Evolutionary conservation across 2,888 invertebrate genomes (phyloP), one percentile per base, ranked within the genome.

Genomic region (Athalia cordata): DNA sequence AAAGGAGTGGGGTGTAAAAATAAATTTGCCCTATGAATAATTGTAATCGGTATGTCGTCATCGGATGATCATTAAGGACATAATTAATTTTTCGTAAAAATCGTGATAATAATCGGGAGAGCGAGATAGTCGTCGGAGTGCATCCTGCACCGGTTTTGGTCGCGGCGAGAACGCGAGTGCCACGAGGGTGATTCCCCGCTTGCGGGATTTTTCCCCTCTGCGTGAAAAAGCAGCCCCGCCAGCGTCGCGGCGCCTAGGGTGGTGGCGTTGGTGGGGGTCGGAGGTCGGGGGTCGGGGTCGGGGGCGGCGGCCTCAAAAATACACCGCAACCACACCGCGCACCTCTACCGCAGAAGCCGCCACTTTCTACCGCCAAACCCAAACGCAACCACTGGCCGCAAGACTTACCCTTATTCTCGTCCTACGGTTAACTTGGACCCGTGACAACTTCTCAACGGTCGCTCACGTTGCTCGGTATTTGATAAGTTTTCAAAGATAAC

Each of bases 321-420:
- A 90, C 88, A 89, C 90, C 90, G 89, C 89, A 90, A 89, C 89
- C 89, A 89, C 89, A 89, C 89, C 89, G 89, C 88, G 88, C 89
- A 89, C 89, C 86, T 89, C 88, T 86, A 89, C 90, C 90, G 89
- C 89, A 90, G 89, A 89, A 89, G 89, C 90, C 90, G 87, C 89
- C 89, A 88, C 88, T 88, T 89, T 89, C 89, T 88, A 89, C 89
- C 88, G 88, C 86, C 86, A 86, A 87, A 82, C 82, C 82, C 83
- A 81, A 79, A 81, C 82, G 81, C 79, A 79, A 77, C 77, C 78
- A 77, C 77, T 79, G 78, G 72, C 79, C 75, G 79, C 79, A 75
- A 75, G 75, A 75, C 75, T 75, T 75, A 75, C 62, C 64, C 75
- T 61, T 75, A 75, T 75, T 75, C 75, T 75, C 75, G 62, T 61